Conservation (phyloP, 2,113 vertebrate species). For the Suncus etruscus region DNA sequence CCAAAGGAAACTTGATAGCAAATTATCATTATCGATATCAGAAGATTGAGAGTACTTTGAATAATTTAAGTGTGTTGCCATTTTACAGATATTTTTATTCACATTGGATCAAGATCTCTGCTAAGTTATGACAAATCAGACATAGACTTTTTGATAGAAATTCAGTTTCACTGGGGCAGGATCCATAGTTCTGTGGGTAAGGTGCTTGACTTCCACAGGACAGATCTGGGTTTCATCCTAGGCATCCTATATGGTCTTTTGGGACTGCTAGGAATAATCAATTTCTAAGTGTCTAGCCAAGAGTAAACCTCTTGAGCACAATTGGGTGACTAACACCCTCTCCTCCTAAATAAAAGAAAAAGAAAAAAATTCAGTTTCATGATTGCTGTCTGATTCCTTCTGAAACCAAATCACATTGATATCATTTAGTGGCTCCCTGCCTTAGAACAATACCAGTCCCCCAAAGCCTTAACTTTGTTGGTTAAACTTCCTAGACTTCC, state of each 20-base stretch:
- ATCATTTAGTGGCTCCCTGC: rapidly evolving
- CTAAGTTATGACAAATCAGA: neutral
- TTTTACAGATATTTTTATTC: neutral
- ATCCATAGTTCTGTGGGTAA: too few species aligned
- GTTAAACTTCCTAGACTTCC: neutral
- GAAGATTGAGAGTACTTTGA: neutral
- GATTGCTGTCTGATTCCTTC: neutral
- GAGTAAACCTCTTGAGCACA: too few species aligned
- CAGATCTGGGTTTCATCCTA: too few species aligned
- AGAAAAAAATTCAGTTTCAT: slow-evolving; percentile 1
- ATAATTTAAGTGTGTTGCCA: slow-evolving; percentile 2
- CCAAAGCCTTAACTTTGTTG: neutral
- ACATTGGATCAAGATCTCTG: neutral
- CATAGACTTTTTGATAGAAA: neutral
- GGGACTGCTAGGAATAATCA: too few species aligned
- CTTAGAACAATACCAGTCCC: too few species aligned
- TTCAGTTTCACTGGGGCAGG: too few species aligned
- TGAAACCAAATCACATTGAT: neutral
- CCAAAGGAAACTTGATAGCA: neutral
- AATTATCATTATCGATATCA: neutral
- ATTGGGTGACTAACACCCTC: too few species aligned
- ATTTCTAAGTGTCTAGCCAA: too few species aligned
- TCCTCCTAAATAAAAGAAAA: too few species aligned
- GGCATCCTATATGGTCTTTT: too few species aligned
- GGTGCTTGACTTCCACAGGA: too few species aligned